Evolutionary conservation across 2,888 invertebrate species (phyloP), one percentile per base, ranked within the genome.

Genomic region (Cartodere bifasciata): DNA sequence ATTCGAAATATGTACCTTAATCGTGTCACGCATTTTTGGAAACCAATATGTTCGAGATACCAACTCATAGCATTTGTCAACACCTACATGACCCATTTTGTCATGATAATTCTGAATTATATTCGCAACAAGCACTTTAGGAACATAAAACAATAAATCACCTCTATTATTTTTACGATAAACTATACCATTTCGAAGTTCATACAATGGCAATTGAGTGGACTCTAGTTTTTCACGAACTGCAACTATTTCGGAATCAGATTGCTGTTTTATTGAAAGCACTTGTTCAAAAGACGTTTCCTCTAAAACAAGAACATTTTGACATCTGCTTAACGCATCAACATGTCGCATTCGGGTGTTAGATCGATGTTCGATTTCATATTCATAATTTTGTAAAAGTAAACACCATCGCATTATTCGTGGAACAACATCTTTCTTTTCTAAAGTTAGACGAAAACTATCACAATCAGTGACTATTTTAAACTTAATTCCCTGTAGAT

Each of bases 401-500:
- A 43, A 23, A 35, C 29, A 16, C 53, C 52, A 53, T 15, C 52
- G 14, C 12, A 37, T 28, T 17, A 53, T 53, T 20, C 48, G 38
- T 1, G 46, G 45, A 35, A 48, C 47, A 9, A 53, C 40, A 7
- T 49, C 44, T 28, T 45, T 42, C 31, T 51, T 52, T 13, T 38
- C 36, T 13, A 52, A 32, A 4, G 51, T 39, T 33, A 44, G 23
- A 23, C 38, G 40, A 6, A 53, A 28, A 13, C 44, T 40, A 34
- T 49, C 40, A 32, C 49, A 52, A 31, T 53, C 48, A 0, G 48
- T 51, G 3, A 48, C 31, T 4, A 52, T 48, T 31, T 39, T 47
- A 28, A 51, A 52, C 13, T 38, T 26, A 6, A 48, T 36, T 10
- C 47, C 49, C 7, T 42, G 39, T 12, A 52, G 30, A 36, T 51